A percentile compares a stretch with the other conserved stretches of the same genome.
Evolutionary conservation across 2,113 vertebrate species (phyloP).

Genomic region (Thamnophis sirtalis): DNA sequence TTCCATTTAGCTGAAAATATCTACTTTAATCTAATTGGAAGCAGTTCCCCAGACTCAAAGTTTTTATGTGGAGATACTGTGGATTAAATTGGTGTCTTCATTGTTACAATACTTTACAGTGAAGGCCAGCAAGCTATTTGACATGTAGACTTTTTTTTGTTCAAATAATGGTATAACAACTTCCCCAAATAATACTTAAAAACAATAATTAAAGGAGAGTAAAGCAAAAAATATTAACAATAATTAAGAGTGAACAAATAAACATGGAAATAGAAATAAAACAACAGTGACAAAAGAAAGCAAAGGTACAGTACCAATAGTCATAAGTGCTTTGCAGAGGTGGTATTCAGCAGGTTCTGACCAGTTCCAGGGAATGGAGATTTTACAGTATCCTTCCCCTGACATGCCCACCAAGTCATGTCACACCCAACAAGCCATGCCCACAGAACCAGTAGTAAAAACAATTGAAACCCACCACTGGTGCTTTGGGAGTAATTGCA

Average conservation of each 20-base stretch:
- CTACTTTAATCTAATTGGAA: not conserved
- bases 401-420: no score
- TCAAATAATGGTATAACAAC: not conserved
- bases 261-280: not conserved
- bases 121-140: not conserved
- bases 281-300: not conserved
- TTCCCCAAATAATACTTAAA: not conserved
- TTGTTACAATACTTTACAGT: not conserved
- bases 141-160: not conserved
- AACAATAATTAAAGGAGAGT: not conserved
- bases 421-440: no score
- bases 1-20: not conserved
- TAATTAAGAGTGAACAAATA: not conserved
- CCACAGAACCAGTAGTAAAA: no score
- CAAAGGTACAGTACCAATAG: not conserved
- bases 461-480: no score
- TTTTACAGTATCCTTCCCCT: no score
- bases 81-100: not conserved
- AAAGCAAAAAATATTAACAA: not conserved
- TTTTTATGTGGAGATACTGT: not conserved
- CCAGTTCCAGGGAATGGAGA: no score
- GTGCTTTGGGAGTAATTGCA: not conserved
- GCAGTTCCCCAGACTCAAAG: not conserved
- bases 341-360: no score
- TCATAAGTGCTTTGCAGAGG: not conserved